These are phyloP conservation scores for Harpagoxenus sublaevis DNA, from an alignment of 2,888 invertebrate species.

Conservation along the genomic window DNA sequence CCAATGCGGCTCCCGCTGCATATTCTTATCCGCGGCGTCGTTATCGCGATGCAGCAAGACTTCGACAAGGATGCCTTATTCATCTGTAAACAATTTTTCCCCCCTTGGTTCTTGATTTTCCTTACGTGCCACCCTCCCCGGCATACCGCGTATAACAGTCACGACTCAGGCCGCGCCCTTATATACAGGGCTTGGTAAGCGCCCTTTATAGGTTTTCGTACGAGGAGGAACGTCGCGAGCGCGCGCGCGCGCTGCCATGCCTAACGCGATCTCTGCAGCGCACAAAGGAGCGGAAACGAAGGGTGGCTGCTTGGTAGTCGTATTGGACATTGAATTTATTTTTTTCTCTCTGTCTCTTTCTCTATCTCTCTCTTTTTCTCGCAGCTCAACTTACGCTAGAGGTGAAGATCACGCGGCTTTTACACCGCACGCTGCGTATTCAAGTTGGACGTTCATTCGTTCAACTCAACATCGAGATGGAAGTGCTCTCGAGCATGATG, in stretches of 20 bases:
- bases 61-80: not conserved
- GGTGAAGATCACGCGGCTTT: constrained; percentile 39
- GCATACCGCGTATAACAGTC: constrained; percentile 61
- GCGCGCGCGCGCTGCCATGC: constrained; percentile 33
- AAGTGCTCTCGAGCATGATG: constrained; percentile 4
- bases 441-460: constrained; percentile 36
- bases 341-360: constrained; percentile 38
- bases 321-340: constrained; percentile 60
- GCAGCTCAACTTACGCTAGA: constrained; percentile 27
- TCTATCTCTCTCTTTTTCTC: constrained; percentile 40
- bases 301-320: constrained; percentile 60
- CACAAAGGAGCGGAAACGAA: constrained; percentile 66
- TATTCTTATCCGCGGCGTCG: constrained; percentile 10
- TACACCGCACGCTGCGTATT: not conserved
- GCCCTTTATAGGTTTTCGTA: constrained; percentile 66
- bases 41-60: constrained; percentile 21
- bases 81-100: constrained; percentile 57
- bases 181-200: constrained; percentile 64
- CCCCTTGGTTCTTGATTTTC: constrained; percentile 56
- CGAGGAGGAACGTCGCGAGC: constrained; percentile 47
- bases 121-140: constrained; percentile 22
- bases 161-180: constrained; percentile 66
- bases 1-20: not conserved
- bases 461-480: constrained; percentile 6
- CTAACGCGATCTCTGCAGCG: constrained; percentile 59